Conservation (phyloP, 2,797 vertebrate genomes). For the Muraenolepis orangiensis region DNA sequence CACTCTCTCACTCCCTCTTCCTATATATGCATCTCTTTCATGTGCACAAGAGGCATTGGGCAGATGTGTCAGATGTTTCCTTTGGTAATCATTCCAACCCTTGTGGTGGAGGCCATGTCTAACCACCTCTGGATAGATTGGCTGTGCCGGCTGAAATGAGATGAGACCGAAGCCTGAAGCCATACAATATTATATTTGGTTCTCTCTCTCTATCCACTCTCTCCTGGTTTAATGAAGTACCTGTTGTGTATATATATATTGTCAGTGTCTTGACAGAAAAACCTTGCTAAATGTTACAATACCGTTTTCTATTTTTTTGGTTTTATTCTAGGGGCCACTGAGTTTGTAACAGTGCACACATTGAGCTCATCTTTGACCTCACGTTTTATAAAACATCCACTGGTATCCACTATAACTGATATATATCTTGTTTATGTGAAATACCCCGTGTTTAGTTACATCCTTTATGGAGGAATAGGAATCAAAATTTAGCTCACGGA, state of each 20-base stretch:
- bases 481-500: no score
- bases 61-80: constrained; percentile 42
- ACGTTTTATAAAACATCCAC: not conserved
- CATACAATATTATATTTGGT: constrained; percentile 8
- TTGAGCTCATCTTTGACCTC: not conserved
- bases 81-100: constrained; percentile 59
- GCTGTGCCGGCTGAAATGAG: constrained; percentile 68
- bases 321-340: not conserved
- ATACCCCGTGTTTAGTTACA: not conserved
- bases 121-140: constrained; percentile 66
- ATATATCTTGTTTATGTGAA: not conserved
- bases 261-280: not conserved
- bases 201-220: not conserved
- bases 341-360: not conserved
- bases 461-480: not conserved
- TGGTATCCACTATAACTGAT: no score
- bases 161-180: constrained; percentile 57
- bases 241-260: constrained; percentile 3
- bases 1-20: not conserved
- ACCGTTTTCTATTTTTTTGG: not conserved
- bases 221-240: not conserved
- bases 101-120: constrained; percentile 55
- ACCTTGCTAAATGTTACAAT: not conserved
- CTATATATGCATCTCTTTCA: constrained; percentile 44
- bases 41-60: constrained; percentile 32